Evolutionary conservation across 2,888 invertebrate genomes (phyloP), one percentile per base, ranked within the genome.

Genomic region (Drosophila helvetica): DNA sequence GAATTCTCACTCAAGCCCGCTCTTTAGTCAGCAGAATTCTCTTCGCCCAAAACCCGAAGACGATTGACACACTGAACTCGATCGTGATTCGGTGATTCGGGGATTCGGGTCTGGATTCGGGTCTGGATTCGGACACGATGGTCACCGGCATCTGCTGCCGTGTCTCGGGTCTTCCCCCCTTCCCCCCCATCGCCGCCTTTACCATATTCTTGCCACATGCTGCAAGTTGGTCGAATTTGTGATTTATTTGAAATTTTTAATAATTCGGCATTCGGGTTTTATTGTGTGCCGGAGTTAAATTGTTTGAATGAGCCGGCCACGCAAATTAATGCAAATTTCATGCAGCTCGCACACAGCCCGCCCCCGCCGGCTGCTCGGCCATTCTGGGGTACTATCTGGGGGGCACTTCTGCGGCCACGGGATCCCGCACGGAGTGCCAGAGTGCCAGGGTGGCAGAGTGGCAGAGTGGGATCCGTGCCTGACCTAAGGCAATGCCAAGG

Each of bases 51-150:
- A 1, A 53, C 54, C 73, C 80, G 78, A 78, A 52, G 68, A 43
- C 65, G 52, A 27, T 72, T 86, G 85, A 86, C 85, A 86, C 86
- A 86, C 83, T 86, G 85, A 86, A 86, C 85, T 86, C 88, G 87
- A 78, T 38, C 33, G 38, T 7, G 7, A n/a, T 15, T 38, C n/a
- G 38, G 38, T 2, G 7, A 2, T 38, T 38, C 38, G 38, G 38
- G 38, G 7, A 27, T 27, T 27, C 27, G 27, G 22, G 22, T 22
- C 68, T 42, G 22, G 22, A 22, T 33, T 33, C 33, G 33, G 15
- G 33, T 12, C 68, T 42, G 22, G 18, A 61, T 43, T 60, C 50
- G 46, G 61, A 47, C 18, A 68, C 78, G 71, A 80, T 30, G 53
- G 38, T 50, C 38, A 50, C 60, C 55, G 73, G 42, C 69, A 62